Evolutionary conservation across 2,888 invertebrate genomes (phyloP), one percentile per base, ranked within the genome.

Genomic region (Sthenelais limicola): DNA sequence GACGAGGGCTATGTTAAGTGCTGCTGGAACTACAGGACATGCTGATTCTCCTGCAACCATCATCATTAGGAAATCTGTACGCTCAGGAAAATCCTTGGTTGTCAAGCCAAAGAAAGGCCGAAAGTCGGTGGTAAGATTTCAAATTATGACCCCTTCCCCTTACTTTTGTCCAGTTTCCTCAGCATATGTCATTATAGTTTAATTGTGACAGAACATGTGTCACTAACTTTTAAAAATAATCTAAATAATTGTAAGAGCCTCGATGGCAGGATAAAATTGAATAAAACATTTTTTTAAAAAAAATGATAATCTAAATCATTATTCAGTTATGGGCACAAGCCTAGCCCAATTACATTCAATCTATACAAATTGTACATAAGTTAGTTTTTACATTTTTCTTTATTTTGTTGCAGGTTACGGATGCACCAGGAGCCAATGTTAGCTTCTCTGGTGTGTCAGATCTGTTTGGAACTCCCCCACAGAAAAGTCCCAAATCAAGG

Each of bases 11-110:
- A 78, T 81, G 21, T 18, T 72, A n/a, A 76, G 78, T 2, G 77
- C 78, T 28, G 84, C 82, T 12, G 81, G 83, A 35, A 79, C 81
- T 2, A 86, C 86, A 68, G 87, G 87, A 4, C 86, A 86, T 80
- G 80, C 77, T 24, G 83, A 82, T 30, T 86, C 86, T 9, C 87
- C 87, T 62, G 81, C 76, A 4, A 86, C 86, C 0, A 74, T 87
- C 47, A 77, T 86, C 32, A 82, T 87, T 68, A 82, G 81, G 12
- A 82, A 79, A 69, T 82, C 79, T 48, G 75, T 43, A 43, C 26
- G 24, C 12, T n/a, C 33, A 1, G 73, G 51, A 1, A 80, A 77
- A 35, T 5, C 32, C 21, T 7, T 43, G 32, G 21, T 66, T 72
- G 71, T 75, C 5, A 68, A 82, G 48, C 84, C 85, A 15, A 81